Conservation (phyloP, 1,140 invertebrate species). For the Eupristina koningsbergeri region DNA sequence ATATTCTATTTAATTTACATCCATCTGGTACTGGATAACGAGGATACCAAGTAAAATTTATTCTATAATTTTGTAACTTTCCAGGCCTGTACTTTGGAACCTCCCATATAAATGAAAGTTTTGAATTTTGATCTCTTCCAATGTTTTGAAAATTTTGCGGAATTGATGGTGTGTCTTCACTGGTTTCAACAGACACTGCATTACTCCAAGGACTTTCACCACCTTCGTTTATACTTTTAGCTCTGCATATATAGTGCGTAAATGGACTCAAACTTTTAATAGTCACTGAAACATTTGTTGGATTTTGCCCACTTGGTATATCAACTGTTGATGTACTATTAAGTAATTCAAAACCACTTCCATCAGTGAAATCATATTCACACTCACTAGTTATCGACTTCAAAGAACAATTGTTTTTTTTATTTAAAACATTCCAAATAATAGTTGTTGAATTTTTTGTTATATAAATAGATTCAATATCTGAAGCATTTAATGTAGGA, state of each 20-base stretch:
- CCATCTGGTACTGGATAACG: constrained; percentile 53
- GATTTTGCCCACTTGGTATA: not conserved
- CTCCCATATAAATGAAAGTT: constrained; percentile 57
- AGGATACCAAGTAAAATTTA: constrained; percentile 57
- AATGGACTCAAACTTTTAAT: constrained; percentile 57
- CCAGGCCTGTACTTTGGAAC: constrained; percentile 59
- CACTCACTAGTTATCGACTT: constrained; percentile 51
- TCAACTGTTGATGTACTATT: constrained; percentile 10
- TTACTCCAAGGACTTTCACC: constrained; percentile 55
- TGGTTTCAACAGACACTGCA: constrained; percentile 50
- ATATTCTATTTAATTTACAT: constrained; percentile 44
- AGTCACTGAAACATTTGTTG: constrained; percentile 40
- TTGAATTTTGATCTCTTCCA: constrained; percentile 2
- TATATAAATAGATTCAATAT: not conserved
- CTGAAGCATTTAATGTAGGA: constrained; percentile 15
- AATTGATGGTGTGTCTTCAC: constrained; percentile 58
- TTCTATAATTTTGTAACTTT: constrained; percentile 56
- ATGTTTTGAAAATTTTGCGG: constrained; percentile 49
- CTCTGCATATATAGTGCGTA: constrained; percentile 59
- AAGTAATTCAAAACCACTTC: constrained; percentile 53
- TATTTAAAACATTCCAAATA: constrained; percentile 56
- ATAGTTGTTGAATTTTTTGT: constrained; percentile 50
- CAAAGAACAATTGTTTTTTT: constrained; percentile 56
- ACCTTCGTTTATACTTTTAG: constrained; percentile 48
- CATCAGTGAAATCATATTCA: constrained; percentile 49